Evolutionary conservation across 2,113 vertebrate species (phyloP).

Genomic region (Scolopax mira): DNA sequence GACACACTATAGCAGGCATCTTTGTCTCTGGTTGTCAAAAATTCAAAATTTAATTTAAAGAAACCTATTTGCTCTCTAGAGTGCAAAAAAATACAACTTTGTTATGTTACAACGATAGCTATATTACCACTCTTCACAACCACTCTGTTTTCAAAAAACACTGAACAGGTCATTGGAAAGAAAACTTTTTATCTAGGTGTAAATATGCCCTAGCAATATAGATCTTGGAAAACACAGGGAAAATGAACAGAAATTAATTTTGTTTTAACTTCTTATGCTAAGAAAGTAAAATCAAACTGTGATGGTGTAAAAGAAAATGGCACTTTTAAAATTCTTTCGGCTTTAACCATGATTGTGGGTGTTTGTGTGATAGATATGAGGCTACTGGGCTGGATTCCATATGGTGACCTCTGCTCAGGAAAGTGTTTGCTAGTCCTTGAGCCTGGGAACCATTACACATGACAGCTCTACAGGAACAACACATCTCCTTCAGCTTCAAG

Average conservation of each 20-base stretch:
- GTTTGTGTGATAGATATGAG: fast-evolving
- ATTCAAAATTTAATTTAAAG: background rate
- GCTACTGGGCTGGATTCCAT: background rate
- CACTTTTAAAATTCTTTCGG: background rate
- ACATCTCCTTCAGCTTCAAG: background rate
- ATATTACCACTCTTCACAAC: background rate
- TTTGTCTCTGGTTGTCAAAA: background rate
- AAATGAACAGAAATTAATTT: background rate
- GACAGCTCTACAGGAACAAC: background rate
- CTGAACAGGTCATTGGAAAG: background rate
- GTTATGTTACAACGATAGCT: background rate
- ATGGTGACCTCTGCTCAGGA: background rate
- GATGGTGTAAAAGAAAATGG: background rate
- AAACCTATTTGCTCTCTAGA: background rate
- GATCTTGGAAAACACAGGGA: background rate
- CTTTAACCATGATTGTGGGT: background rate
- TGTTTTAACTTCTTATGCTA: background rate
- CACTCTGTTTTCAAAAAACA: background rate
- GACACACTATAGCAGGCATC: background rate
- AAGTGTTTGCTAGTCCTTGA: background rate
- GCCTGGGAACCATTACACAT: background rate
- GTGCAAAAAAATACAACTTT: background rate
- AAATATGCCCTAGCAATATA: background rate
- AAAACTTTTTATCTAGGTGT: background rate
- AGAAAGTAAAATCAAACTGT: background rate